A percentile compares a stretch with the other conserved stretches of the same genome.
Conservation (phyloP, 2,113 vertebrate genomes). For the Chaenocephalus aceratus region DNA sequence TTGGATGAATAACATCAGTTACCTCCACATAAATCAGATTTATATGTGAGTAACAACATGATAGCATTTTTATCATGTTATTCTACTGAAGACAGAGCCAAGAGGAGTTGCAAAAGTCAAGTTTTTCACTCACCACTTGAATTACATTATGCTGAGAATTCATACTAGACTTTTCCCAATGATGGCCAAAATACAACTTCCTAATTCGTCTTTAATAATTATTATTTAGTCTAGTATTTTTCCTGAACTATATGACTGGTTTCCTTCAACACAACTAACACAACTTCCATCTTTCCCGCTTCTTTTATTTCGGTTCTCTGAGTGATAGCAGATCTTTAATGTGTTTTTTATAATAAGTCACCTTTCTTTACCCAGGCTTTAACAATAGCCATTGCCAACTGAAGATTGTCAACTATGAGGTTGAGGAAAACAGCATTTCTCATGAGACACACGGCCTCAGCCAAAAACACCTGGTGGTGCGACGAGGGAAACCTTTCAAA, state of each 20-base stretch:
- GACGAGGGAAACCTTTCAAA: constrained; percentile 72
- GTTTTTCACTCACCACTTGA: neutral
- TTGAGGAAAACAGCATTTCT: constrained; percentile 45
- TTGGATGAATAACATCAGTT: neutral
- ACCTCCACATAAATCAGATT: neutral
- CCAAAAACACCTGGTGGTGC: constrained; percentile 62
- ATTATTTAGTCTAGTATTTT: neutral
- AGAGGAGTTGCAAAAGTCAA: too few species aligned
- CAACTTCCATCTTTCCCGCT: neutral
- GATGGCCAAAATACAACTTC: too few species aligned
- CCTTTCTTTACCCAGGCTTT: constrained; percentile 12
- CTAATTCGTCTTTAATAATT: neutral
- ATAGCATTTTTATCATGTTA: too few species aligned
- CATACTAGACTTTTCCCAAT: too few species aligned
- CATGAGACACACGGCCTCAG: constrained; percentile 73
- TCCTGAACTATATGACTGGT: neutral
- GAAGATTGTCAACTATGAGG: constrained; percentile 62
- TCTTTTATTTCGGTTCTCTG: neutral
- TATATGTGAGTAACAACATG: neutral
- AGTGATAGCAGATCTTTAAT: neutral
- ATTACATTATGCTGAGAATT: too few species aligned
- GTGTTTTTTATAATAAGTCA: neutral
- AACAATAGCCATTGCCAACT: constrained; percentile 14
- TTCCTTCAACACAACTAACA: neutral
- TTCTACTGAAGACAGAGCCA: too few species aligned